phyloP scores from a whole-genome alignment of 2,113 vertebrate genomes.

The Gymnobelideus leadbeateri region DNA sequence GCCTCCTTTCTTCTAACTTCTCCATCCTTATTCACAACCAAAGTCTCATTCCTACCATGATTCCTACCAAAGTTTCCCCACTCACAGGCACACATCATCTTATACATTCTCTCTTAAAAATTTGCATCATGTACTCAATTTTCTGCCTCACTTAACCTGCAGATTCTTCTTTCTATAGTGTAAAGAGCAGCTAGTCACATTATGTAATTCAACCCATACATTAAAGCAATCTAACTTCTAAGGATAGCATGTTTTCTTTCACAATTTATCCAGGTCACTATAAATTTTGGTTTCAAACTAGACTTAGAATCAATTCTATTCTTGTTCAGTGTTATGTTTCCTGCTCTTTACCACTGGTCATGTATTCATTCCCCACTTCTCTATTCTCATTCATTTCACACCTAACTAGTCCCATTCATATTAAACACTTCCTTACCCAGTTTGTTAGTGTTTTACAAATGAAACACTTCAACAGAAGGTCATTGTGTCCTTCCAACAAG shows the following conservation, averaged over 20 bases:
- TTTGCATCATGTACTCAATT: neutral
- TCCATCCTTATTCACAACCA: neutral
- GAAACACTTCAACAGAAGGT: conserved; percentile 43
- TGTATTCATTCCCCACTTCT: neutral
- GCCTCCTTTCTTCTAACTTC: neutral
- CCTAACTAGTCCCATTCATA: conserved; percentile 47
- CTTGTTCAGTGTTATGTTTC: neutral
- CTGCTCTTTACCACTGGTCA: conserved; percentile 21
- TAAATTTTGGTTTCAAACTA: neutral
- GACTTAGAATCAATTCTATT: conserved; percentile 30
- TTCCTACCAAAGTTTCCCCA: fast-evolving
- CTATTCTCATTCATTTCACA: conserved; percentile 52
- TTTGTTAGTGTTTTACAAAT: conserved; percentile 28
- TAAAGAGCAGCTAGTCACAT: conserved; percentile 10
- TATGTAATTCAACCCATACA: neutral
- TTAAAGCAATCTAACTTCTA: neutral
- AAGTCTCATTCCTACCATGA: neutral
- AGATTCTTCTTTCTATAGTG: neutral
- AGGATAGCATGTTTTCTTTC: neutral
- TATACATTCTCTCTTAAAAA: neutral
- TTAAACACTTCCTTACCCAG: conserved; percentile 7
- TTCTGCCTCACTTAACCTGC: neutral
- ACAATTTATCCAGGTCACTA: neutral
- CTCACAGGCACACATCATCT: neutral
- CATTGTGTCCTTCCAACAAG: conserved; percentile 36